A percentile compares a stretch with the other conserved stretches of the same genome.
These are phyloP conservation scores for Saturnia pavonia DNA, from an alignment of 2,888 invertebrate genomes.

Conservation along the genomic window DNA sequence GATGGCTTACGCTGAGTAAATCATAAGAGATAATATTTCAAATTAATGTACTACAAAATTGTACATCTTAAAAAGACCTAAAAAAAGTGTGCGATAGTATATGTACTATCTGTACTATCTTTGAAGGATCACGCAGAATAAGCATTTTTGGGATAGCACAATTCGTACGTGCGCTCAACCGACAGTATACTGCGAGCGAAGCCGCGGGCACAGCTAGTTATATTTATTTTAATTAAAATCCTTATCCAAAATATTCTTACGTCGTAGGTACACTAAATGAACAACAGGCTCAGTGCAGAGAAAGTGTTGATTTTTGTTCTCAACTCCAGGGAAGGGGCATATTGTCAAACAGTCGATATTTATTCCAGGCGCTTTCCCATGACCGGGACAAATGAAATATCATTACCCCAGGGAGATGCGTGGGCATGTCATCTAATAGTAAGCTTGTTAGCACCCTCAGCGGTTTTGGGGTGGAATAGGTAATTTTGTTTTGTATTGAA, in stretches of 20 bases:
- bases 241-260: conserved; percentile 38
- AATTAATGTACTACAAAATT: too few species aligned
- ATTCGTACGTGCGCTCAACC: too few species aligned
- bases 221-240: conserved; percentile 23
- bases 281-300: conserved; percentile 48
- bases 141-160: too few species aligned
- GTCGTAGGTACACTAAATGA: conserved; percentile 50
- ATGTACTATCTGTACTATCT: too few species aligned
- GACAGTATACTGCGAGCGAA: too few species aligned
- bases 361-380: conserved; percentile 61
- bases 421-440: conserved; percentile 56
- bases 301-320: conserved; percentile 79
- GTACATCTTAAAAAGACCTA: too few species aligned
- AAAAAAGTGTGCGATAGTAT: too few species aligned
- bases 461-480: conserved; percentile 27
- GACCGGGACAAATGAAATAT: conserved; percentile 44
- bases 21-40: too few species aligned
- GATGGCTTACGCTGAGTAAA: too few species aligned
- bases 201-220: too few species aligned
- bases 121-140: too few species aligned
- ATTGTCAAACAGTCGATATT: conserved; percentile 37
- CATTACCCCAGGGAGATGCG: conserved; percentile 55
- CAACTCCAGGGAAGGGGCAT: conserved; percentile 44
- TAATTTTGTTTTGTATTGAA: conserved; percentile 7
- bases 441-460: conserved; percentile 65